Evolutionary conservation across 2,113 vertebrate genomes (phyloP).

Genomic region (Gorsachius goisagi): DNA sequence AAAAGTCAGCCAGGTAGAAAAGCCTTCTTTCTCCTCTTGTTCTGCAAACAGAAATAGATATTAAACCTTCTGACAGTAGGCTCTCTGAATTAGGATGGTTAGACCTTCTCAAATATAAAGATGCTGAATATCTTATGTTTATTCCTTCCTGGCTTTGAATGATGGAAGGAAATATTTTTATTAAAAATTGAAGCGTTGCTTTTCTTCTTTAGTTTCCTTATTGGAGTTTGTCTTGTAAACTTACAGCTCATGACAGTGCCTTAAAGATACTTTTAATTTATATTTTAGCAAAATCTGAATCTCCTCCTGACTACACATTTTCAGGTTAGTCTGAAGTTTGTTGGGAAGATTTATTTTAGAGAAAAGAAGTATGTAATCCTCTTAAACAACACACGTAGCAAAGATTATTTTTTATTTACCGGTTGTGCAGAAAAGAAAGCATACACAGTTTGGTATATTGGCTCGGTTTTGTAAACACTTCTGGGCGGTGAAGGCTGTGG

Average conservation of each 20-base stretch:
- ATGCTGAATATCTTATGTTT: not conserved
- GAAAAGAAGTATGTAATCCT: not conserved
- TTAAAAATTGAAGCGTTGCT: not conserved
- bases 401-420: not conserved
- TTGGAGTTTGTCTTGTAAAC: not conserved
- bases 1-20: not conserved
- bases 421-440: not conserved
- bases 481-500: not conserved
- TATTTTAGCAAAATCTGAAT: not conserved
- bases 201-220: not conserved
- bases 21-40: not conserved
- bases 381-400: not conserved
- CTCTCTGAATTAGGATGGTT: not conserved
- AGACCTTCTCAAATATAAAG: not conserved
- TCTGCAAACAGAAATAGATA: not conserved
- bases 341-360: not conserved
- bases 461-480: not conserved
- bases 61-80: not conserved
- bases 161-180: not conserved
- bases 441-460: not conserved
- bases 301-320: fast-evolving
- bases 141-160: not conserved
- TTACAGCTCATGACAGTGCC: not conserved
- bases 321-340: not conserved
- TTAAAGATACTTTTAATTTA: not conserved